Evolutionary conservation across 2,113 vertebrate species (phyloP), one percentile per base, ranked within the genome.

Genomic region (Perognathus longimembris): DNA sequence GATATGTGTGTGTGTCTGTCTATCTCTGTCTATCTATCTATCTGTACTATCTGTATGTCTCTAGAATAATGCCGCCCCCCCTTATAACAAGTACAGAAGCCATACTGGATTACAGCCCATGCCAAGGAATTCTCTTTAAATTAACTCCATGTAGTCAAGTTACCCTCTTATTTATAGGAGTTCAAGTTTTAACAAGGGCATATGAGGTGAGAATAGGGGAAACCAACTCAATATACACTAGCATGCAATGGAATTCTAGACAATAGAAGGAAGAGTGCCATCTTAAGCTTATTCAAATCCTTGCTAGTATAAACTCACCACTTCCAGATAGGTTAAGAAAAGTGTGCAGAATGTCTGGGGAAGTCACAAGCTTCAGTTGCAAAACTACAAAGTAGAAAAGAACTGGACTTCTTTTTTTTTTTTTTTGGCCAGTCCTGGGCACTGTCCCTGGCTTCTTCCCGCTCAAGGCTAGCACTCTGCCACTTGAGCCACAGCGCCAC

Each of bases 321-420:
- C 9, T 70, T 69, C 38, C 22, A 57, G 5, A 8, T 36, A 0
- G 28, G 9, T 73, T 91, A 20, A 85, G 10, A 57, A 45, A 81
- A 85, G 32, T n/a, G 32, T 88, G 22, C 50, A 85, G 14, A 40
- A 7, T 57, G 22, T 32, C 7, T 18, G 28, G 14, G 11, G 36
- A 67, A 81, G n/a, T 54, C n/a, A 38, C 40, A 38, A 70, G 38
- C 0, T 89, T 32, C 85, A 77, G 6, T 50, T n/a, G 4, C 6
- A 69, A 69, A 15, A 26, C 40, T 32, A 71, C 8, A 66, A 57
- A 34, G 66, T 40, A 42, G 18, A 81, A 82, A 22, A 28, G 3
- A 61, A 22, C 0, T 20, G 3, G 22, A 5, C 1, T 15, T 21
- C 50, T 21, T 70, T n/a, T n/a, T n/a, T n/a, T n/a, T n/a, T n/a